Conservation (phyloP, 2,888 invertebrate species). For the Dicyrtoma fusca region DNA sequence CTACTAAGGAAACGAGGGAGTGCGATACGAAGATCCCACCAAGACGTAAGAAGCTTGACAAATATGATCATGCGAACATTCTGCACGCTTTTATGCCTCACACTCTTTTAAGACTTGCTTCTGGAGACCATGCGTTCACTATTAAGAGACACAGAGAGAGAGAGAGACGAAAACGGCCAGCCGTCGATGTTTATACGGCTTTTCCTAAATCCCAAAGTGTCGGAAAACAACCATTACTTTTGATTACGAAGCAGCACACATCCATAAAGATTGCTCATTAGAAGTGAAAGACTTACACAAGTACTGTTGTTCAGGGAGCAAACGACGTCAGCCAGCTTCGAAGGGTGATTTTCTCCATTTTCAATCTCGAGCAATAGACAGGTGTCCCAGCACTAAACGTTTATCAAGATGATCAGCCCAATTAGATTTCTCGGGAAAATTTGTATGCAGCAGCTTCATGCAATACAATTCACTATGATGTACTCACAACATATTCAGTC, state of each 20-base stretch:
- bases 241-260: conserved; percentile 33
- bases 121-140: too few relatives aligned
- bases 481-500: too few relatives aligned
- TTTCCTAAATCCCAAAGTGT: conserved; percentile 20
- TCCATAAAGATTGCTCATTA: conserved; percentile 42
- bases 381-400: conserved; percentile 73
- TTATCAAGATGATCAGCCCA: conserved; percentile 11
- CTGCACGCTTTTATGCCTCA: conserved; percentile 27
- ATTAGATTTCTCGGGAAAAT: conserved; percentile 6
- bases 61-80: conserved; percentile 32
- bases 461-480: too few relatives aligned
- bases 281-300: conserved; percentile 67
- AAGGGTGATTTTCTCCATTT: conserved; percentile 56
- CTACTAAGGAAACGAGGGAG: too few relatives aligned
- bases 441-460: too few relatives aligned
- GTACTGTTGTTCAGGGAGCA: conserved; percentile 70
- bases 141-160: neutral
- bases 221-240: conserved; percentile 39
- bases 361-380: conserved; percentile 71
- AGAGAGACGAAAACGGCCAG: conserved; percentile 8
- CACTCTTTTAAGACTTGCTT: neutral
- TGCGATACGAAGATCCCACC: too few relatives aligned
- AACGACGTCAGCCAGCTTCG: conserved; percentile 59
- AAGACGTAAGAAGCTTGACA: conserved; percentile 33
- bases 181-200: conserved; percentile 15